Evolutionary conservation across 2,888 invertebrate species (phyloP), one percentile per base, ranked within the genome.

Genomic region (Argyresthia albistria): DNA sequence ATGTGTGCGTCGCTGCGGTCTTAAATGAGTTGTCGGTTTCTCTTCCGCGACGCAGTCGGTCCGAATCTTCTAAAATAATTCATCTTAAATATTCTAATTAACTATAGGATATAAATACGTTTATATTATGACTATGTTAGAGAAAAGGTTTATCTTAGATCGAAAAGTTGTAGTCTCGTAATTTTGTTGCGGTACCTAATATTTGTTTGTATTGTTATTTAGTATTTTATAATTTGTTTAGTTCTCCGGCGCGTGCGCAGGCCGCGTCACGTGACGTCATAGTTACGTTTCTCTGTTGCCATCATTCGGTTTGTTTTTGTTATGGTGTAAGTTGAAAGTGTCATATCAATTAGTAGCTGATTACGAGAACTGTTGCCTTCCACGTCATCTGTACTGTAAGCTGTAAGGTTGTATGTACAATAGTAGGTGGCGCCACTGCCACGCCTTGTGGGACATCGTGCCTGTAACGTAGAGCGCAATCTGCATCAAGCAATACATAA

Each of bases 161-260:
- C 63, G 76, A 75, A 76, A 25, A 25, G 25, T 66, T 70, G 70
- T 77, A 76, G 68, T 62, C 63, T 65, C 70, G 71, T 71, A 67
- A 65, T 74, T 82, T 79, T 75, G 82, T 83, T 82, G 78, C 74
- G 71, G 66, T 80, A n/a, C n/a, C n/a, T n/a, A 73, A 71, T 73
- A 73, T 82, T 76, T 76, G 76, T 79, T 70, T 64, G 70, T 78
- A 75, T 79, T 83, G 86, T 86, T 86, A 84, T 86, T 86, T 86
- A 84, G 86, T 86, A 70, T 86, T 83, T 82, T 84, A 84, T 77
- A 49, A 14, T 49, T 49, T 35, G 14, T 49, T 15, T 43, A 45
- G 11, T 45, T 51, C 45, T 45, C 10, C 12, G 12, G 48, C n/a
- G 35, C 14, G 10, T 10, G 25, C 11, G 37, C 35, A n/a, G n/a